Base-by-base conservation (phyloP, 2,797 vertebrate species). In the Sparidentex hasta region DNA sequence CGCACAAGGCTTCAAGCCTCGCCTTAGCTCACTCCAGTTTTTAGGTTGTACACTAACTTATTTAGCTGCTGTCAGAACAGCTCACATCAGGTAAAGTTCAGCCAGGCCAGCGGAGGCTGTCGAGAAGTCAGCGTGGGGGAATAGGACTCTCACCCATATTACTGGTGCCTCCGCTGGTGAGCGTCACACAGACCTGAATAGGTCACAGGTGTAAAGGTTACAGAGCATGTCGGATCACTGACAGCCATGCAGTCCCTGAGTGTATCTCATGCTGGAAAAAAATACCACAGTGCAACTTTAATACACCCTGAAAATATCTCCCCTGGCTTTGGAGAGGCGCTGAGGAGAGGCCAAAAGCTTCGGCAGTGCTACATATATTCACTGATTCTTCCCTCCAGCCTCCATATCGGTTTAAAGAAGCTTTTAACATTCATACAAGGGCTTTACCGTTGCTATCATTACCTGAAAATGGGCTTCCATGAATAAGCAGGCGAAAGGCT, bases 71-170 rank as follows among this genome's bases (percentile, higher is more conserved):
- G 88, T 91, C 90, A 84, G 80, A 84, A 83, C 50, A 16, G 20
- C 64, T 91, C 74, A 43, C 71, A 41, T 92, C 87, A 89, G 64
- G 75, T 83, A 83, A 92, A 90, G 90, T 91, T 91, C 88, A 92
- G 59, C 79, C 38, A 25, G 86, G 81, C 85, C 81, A 68, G 59
- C 75, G 48, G 82, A 87, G 79, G 82, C 85, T 88, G 88, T 84
- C 11, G 14, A 63, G 76, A 82, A 81, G 81, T 55, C 71, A 1
- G n/a, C n/a, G 61, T 59, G 61, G 74, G 74, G 79, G 76, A 76
- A 77, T 47, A 71, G 74, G 65, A 47, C 78, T 71, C 81, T 84
- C 80, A 78, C 87, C 80, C 74, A 52, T 73, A 68, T 79, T 83
- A 81, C 71, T 69, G 11, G 54, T 79, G 84, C 81, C 87, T 82